Conservation (phyloP, 1,140 invertebrate species). For the Brachionus plicatilis region DNA sequence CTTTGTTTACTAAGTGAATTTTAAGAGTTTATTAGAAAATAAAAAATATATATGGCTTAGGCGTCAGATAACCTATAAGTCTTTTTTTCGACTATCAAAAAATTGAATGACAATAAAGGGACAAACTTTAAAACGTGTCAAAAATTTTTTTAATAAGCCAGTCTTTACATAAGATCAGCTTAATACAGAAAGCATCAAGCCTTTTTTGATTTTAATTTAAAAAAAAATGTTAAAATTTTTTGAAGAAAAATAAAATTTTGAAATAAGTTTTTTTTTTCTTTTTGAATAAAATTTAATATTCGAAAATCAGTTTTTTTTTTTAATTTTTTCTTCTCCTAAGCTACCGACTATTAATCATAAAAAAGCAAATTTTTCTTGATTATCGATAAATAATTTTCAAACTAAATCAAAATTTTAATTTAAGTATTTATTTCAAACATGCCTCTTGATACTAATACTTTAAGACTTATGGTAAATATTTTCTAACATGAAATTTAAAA, state of each 20-base stretch:
- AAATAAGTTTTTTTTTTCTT: too few species aligned
- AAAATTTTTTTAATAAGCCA: too few species aligned
- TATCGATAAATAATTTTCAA: background rate
- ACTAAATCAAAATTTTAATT: background rate
- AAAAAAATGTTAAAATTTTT: too few species aligned
- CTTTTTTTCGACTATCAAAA: too few species aligned
- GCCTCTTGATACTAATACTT: background rate
- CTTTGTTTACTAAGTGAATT: background rate
- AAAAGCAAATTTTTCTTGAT: background rate
- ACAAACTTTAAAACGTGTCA: too few species aligned
- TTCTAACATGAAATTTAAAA: background rate
- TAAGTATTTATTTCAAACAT: background rate
- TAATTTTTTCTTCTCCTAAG: background rate
- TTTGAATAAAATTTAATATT: background rate
- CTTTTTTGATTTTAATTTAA: too few species aligned
- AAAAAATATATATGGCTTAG: too few species aligned
- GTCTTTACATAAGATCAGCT: too few species aligned
- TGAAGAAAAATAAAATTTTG: too few species aligned
- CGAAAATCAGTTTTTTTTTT: background rate
- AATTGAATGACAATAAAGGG: too few species aligned
- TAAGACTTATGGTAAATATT: background rate
- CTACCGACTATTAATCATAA: background rate
- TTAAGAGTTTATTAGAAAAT: background rate
- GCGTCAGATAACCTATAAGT: too few species aligned
- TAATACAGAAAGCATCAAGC: too few species aligned